Base-by-base conservation (phyloP, 92 coral and sea anemone genomes). In the Pocillopora meandrina region DNA sequence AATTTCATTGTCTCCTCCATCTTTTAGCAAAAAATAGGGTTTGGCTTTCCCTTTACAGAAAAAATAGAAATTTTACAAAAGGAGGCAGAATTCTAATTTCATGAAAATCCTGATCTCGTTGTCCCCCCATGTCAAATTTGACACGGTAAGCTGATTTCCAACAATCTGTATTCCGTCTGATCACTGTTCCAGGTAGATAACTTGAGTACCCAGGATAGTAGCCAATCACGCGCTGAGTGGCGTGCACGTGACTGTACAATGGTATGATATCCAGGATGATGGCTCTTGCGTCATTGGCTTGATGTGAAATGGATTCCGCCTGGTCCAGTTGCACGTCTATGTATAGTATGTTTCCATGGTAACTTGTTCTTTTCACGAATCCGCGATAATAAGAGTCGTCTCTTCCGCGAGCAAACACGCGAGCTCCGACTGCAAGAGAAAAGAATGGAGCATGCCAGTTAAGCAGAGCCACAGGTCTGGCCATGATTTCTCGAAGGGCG, bases 221-320 rank as follows among this genome's bases (percentile, higher is more conserved):
- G 34, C 89, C 89, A 86, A 86, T 86, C 80, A 86, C 89, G 21
- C 78, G 85, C 79, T 86, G 85, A 10, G 72, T 75, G 18, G 78
- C 84, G 31, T 86, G 85, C 61, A 86, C 78, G 61, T 79, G 78
- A 57, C 70, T 57, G 62, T 74, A 71, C 15, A 13, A 16, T 36
- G 89, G 89, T 14, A 86, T 64, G 15, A 69, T 52, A 60, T 86
- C 89, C 11, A 78, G 64, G 55, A 81, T 59, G 23, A 86, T 68
- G 78, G 89, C 89, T 60, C 77, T 60, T 79, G 61, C 14, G 65
- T 86, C 85, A 56, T 63, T 78, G 5, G 71, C 84, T 65, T 57
- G 70, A 66, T 71, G 84, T 20, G 85, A 79, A 76, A 86, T 64
- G 62, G 73, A 71, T 14, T 64, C 84, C 31, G 78, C 56, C 2